Evolutionary conservation across 2,797 vertebrate species (phyloP).

Genomic region (Girardinus metallicus): DNA sequence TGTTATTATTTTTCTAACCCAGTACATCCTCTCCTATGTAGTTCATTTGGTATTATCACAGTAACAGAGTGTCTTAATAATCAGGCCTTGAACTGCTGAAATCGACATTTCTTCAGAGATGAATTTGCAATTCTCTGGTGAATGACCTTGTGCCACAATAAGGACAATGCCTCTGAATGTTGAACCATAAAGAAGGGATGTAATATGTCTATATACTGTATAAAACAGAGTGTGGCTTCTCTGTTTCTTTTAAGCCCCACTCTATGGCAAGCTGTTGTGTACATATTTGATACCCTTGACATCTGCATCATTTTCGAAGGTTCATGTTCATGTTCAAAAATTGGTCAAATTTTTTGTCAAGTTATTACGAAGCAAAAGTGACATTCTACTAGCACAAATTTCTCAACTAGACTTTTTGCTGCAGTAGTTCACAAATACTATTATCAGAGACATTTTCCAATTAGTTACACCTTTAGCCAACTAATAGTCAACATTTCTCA

Average conservation of each 20-base stretch:
- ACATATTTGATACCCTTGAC: not conserved
- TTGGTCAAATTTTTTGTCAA: no score
- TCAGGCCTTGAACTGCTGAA: conserved; percentile 6
- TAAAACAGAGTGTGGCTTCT: not conserved
- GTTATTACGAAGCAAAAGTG: not conserved
- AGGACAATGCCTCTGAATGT: conserved; percentile 19
- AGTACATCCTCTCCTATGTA: not conserved
- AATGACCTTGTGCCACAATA: conserved; percentile 40
- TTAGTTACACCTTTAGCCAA: not conserved
- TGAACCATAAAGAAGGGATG: conserved; percentile 42
- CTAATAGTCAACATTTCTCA: not conserved
- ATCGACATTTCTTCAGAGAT: conserved; percentile 17
- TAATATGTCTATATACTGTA: conserved; percentile 6
- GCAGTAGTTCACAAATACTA: not conserved
- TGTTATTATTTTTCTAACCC: conserved; percentile 9
- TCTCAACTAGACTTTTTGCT: not conserved
- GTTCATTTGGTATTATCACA: conserved; percentile 6
- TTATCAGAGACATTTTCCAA: not conserved
- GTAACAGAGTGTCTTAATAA: conserved; percentile 1
- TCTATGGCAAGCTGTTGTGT: not conserved
- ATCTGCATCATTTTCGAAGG: not conserved
- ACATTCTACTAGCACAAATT: not conserved
- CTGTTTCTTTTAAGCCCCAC: not conserved
- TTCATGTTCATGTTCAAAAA: no score
- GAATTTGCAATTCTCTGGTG: conserved; percentile 19